These are phyloP conservation scores for Micrastur ruficollis DNA, from an alignment of 2,797 vertebrate species.

Conservation along the genomic window DNA sequence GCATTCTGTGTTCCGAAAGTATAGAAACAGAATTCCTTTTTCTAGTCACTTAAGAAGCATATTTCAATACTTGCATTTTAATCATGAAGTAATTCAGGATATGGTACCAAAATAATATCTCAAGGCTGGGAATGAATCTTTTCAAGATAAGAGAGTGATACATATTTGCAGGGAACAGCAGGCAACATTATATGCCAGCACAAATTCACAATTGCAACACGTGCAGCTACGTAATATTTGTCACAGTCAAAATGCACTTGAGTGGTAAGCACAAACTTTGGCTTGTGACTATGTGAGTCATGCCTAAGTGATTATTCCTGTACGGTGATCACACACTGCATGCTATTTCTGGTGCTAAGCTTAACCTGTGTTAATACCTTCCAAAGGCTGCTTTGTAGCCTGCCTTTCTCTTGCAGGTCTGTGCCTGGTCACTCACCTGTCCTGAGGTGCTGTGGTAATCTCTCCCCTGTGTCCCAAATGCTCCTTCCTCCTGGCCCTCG, in stretches of 20 bases:
- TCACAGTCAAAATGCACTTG: background rate
- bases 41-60: background rate
- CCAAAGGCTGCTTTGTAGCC: background rate
- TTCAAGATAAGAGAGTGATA: background rate
- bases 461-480: background rate
- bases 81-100: background rate
- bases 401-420: background rate
- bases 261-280: background rate
- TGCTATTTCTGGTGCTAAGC: background rate
- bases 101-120: background rate
- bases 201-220: background rate
- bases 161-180: background rate
- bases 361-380: background rate
- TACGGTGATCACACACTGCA: background rate
- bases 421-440: background rate
- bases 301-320: background rate
- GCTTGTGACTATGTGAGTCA: background rate
- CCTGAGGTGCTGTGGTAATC: background rate
- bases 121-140: background rate
- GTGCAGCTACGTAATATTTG: background rate
- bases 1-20: background rate
- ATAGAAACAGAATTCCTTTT: background rate
- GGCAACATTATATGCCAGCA: background rate
- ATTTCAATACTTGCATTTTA: background rate
- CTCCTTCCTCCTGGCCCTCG: background rate